phyloP scores from a whole-genome alignment of 30 jellyfish, hydroid and myxozoan species.

The Mastigias papua region DNA sequence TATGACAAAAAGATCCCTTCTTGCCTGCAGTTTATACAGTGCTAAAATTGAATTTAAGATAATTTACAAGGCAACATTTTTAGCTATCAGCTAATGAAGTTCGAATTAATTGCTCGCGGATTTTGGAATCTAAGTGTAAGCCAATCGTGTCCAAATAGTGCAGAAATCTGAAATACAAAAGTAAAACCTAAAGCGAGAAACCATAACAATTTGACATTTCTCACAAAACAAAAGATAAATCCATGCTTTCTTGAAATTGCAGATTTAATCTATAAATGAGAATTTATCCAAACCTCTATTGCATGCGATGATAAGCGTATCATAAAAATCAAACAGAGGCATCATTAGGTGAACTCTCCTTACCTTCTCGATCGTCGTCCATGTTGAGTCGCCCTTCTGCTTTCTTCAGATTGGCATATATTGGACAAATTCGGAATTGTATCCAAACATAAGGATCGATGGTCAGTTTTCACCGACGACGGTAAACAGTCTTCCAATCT shows the following conservation, averaged over 20 bases:
- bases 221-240: neutral
- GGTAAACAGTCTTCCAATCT: constrained; percentile 45
- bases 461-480: constrained; percentile 30
- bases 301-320: neutral
- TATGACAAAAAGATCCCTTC: no score
- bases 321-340: neutral
- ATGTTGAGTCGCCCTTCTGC: constrained; percentile 35
- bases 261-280: neutral
- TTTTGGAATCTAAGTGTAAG: neutral
- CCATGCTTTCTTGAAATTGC: neutral
- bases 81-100: neutral
- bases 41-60: no score
- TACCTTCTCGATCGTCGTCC: constrained; percentile 74
- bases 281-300: neutral
- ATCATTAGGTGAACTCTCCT: neutral
- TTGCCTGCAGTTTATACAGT: no score
- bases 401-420: constrained; percentile 70
- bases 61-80: no score
- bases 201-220: neutral
- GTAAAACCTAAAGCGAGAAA: no score
- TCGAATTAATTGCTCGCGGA: neutral
- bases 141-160: constrained; percentile 21
- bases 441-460: constrained; percentile 46
- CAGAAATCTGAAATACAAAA: constrained; percentile 7
- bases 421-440: constrained; percentile 45